Conservation (phyloP, 2,797 vertebrate genomes). For the Cirrhinus molitorella region DNA sequence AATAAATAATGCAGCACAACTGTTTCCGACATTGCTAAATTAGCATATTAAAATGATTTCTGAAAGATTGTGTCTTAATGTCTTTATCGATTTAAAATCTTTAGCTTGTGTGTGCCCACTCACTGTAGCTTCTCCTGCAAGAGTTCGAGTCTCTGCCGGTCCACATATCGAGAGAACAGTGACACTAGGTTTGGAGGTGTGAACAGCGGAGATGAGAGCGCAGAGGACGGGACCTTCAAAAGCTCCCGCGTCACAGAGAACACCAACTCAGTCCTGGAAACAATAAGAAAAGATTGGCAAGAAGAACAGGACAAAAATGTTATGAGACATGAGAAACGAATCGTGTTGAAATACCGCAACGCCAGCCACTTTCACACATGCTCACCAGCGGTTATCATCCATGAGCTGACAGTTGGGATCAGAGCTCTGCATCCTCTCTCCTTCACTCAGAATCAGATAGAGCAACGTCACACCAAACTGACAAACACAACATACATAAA, state of each 20-base stretch:
- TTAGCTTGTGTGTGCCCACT: slow-evolving; percentile 65
- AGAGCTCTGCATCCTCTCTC: slow-evolving; percentile 90
- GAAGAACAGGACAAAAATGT: neutral
- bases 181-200: slow-evolving; percentile 88
- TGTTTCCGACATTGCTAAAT: no score
- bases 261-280: slow-evolving; percentile 90
- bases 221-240: slow-evolving; percentile 83
- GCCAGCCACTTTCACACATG: neutral
- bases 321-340: neutral
- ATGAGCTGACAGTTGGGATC: slow-evolving; percentile 83
- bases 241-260: slow-evolving; percentile 90
- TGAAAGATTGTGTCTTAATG: no score
- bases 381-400: slow-evolving; percentile 91
- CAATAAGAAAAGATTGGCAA: neutral
- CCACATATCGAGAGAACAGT: slow-evolving; percentile 92
- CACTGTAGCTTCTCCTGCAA: slow-evolving; percentile 94
- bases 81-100: neutral
- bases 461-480: slow-evolving; percentile 95
- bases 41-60: no score
- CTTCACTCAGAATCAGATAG: slow-evolving; percentile 92
- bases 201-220: slow-evolving; percentile 87
- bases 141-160: slow-evolving; percentile 90
- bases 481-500: neutral
- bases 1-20: no score
- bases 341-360: neutral